A percentile compares a stretch with the other conserved stretches of the same genome.
Evolutionary conservation across 2,888 invertebrate species (phyloP).

Genomic region (Nymphalis polychloros): DNA sequence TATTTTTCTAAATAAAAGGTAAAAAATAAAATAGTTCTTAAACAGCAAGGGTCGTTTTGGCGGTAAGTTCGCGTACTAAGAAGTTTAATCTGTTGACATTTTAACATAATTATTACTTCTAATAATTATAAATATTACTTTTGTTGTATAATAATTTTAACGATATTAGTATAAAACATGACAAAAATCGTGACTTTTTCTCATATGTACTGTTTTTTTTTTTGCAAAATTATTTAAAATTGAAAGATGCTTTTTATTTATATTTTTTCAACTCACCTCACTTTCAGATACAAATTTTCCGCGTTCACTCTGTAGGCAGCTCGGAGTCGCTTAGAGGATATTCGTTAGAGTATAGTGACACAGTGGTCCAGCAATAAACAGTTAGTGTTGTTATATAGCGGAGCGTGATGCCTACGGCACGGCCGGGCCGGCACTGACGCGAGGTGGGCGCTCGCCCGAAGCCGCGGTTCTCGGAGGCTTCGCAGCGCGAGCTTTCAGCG

Average conservation of each 20-base stretch:
- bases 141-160: too few relatives aligned
- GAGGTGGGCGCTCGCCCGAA: slow-evolving; percentile 60
- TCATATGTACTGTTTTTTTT: neutral
- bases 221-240: neutral
- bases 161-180: too few relatives aligned
- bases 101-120: too few relatives aligned
- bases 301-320: slow-evolving; percentile 59
- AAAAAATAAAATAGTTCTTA: too few relatives aligned
- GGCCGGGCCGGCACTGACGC: slow-evolving; percentile 82
- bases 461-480: slow-evolving; percentile 69
- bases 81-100: too few relatives aligned
- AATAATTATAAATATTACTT: too few relatives aligned
- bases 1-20: too few relatives aligned
- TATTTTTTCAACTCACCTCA: slow-evolving; percentile 62
- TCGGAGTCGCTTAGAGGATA: slow-evolving; percentile 49
- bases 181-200: neutral
- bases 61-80: too few relatives aligned
- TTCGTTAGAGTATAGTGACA: slow-evolving; percentile 58
- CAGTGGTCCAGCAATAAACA: slow-evolving; percentile 61
- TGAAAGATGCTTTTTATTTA: slow-evolving; percentile 1
- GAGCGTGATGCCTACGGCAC: slow-evolving; percentile 77
- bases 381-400: slow-evolving; percentile 52
- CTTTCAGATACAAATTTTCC: slow-evolving; percentile 57
- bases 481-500: slow-evolving; percentile 79
- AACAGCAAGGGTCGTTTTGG: too few relatives aligned